phyloP scores from a whole-genome alignment of 1,140 invertebrate genomes.

The Helicoverpa armigera region DNA sequence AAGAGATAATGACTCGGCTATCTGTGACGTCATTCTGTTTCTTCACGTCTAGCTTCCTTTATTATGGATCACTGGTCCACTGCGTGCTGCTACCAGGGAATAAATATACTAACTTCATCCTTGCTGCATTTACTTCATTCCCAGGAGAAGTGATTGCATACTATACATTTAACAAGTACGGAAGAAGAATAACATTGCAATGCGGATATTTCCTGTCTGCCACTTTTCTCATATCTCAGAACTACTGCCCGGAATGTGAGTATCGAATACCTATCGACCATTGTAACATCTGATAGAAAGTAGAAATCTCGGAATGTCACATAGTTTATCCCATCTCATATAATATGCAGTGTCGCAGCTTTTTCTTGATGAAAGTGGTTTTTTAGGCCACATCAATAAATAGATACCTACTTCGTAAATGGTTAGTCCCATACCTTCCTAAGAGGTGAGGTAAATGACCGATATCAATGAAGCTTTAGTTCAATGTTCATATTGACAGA shows the following conservation, averaged over 20 bases:
- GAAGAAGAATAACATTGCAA: conserved; percentile 88
- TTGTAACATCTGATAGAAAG: no score
- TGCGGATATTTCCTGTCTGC: conserved; percentile 87
- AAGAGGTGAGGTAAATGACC: no score
- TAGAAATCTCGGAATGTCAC: no score
- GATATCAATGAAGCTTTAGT: not conserved
- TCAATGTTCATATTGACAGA: not conserved
- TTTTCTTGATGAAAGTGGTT: no score
- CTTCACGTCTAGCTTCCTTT: conserved; percentile 90
- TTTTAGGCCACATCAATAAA: no score
- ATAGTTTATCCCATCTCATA: no score
- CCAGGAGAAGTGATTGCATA: conserved; percentile 90
- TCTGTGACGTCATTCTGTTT: conserved; percentile 87
- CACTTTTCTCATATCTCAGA: conserved; percentile 67
- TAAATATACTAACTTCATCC: conserved; percentile 90
- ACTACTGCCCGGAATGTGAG: conserved; percentile 71
- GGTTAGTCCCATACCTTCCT: no score
- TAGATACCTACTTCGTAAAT: conserved; percentile 13
- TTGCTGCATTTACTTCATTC: conserved; percentile 89
- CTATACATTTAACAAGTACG: conserved; percentile 87
- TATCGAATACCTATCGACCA: conserved; percentile 30
- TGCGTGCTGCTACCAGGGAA: conserved; percentile 91
- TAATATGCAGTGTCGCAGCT: no score
- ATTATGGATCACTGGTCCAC: conserved; percentile 93
- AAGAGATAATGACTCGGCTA: conserved; percentile 73